A percentile compares a stretch with the other conserved stretches of the same genome.
phyloP scores from a whole-genome alignment of 2,113 vertebrate species.

The Nyctibius bracteatus region DNA sequence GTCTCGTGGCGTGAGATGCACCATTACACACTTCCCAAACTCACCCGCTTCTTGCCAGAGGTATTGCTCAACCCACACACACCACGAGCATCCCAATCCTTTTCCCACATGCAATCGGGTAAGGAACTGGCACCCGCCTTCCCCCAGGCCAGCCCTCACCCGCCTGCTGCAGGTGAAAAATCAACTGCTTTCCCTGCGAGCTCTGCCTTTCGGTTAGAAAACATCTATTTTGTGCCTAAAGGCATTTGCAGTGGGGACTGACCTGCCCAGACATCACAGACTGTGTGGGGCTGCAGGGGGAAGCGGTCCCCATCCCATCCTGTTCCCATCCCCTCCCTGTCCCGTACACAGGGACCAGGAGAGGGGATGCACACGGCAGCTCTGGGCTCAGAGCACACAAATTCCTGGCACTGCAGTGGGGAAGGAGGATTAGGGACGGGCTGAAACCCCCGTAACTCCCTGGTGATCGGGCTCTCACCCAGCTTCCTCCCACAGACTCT shows the following conservation, averaged over 20 bases:
- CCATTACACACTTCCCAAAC: background rate
- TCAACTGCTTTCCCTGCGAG: accelerated
- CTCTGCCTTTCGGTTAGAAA: accelerated
- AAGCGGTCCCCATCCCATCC: background rate
- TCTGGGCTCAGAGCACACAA: background rate
- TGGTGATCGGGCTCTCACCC: background rate
- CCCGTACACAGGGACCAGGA: background rate
- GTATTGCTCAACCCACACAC: background rate
- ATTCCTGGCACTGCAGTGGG: accelerated
- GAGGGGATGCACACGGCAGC: background rate
- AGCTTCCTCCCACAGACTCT: background rate
- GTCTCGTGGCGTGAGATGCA: background rate
- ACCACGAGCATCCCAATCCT: background rate
- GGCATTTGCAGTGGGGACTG: accelerated
- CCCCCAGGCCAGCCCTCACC: background rate
- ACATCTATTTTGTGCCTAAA: background rate
- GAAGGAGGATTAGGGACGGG: background rate
- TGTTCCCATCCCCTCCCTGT: too few relatives aligned
- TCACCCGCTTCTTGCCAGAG: background rate
- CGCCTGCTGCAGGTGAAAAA: background rate
- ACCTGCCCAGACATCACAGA: background rate
- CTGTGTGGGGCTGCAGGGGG: background rate
- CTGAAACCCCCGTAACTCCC: background rate
- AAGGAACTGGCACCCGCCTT: background rate
- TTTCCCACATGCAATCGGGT: background rate